phyloP scores from a whole-genome alignment of 37 sponge, comb jelly and placozoan species.

The Cliona cf. orientalis region DNA sequence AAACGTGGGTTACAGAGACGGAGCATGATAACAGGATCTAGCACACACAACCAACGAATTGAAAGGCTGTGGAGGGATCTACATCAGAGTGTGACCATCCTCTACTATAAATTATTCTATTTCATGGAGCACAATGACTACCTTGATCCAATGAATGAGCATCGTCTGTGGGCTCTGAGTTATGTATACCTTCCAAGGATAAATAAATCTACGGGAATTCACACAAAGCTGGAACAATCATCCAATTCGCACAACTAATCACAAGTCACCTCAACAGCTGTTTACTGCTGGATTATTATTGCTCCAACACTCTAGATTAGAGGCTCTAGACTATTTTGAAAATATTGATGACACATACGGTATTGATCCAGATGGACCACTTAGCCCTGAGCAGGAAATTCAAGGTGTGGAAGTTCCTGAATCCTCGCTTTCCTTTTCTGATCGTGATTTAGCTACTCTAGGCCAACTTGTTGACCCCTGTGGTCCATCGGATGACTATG shows the following conservation, averaged over 20 bases:
- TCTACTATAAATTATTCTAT: conserved; percentile 58
- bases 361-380: background rate
- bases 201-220: conserved; percentile 25
- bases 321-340: conserved; percentile 6
- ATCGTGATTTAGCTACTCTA: background rate
- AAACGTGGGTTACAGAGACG: conserved; percentile 38
- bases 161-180: conserved; percentile 38
- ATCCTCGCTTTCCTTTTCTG: conserved; percentile 2
- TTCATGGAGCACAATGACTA: conserved; percentile 33
- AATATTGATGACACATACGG: conserved; percentile 2
- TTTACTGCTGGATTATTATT: conserved; percentile 10
- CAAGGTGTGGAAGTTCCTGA: conserved; percentile 21
- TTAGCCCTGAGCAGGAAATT: background rate
- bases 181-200: conserved; percentile 46
- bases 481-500: conserved; percentile 24
- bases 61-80: conserved; percentile 55
- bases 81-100: conserved; percentile 44
- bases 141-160: conserved; percentile 30
- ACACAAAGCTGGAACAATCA: conserved; percentile 21
- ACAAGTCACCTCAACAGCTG: conserved; percentile 34
- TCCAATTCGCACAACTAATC: background rate
- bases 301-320: conserved; percentile 6
- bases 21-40: conserved; percentile 43
- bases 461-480: conserved; percentile 23
- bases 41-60: conserved; percentile 55